Evolutionary conservation across 2,888 invertebrate genomes (phyloP), one percentile per base, ranked within the genome.

Genomic region (Nemapogon koenigi): DNA sequence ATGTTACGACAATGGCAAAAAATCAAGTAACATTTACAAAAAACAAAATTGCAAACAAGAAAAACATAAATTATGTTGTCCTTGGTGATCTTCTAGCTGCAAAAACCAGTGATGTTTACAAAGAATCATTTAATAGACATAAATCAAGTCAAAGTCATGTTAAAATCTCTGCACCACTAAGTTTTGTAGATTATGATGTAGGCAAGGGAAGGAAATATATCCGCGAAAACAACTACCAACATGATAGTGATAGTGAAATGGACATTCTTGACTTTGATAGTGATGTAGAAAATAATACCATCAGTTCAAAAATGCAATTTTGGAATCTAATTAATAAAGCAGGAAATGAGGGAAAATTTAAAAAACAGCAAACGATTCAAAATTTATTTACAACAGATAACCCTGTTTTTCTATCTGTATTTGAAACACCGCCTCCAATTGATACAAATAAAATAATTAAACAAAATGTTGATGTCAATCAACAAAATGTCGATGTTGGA

Each of bases 351-450:
- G 49, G 48, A 18, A 57, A 52, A 44, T 54, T 53, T 41, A 61
- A 51, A 22, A 18, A 39, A 44, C 15, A 17, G 11, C 3, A 32
- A n/a, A 47, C 25, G 37, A 2, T 35, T 15, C 8, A 19, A 35
- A 30, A 3, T 4, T 28, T 28, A 14, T 28, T 13, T 11, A 11
- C 50, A 50, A 22, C 41, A 40, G 37, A 42, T 41, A 18, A 37
- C 2, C 41, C 53, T 26, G 47, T 53, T 7, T 49, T 36, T 14
- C 43, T 68, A 46, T 61, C 64, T 4, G 60, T 66, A 45, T 66
- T 49, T 46, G 72, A 71, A 57, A 63, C 62, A 1, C 67, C 71
- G 7, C 67, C 71, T 16, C 59, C 64, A n/a, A 44, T 49, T 14
- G 38, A 32, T 40, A 3, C 19, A 43, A 10, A 50, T 35, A 16